A percentile compares a stretch with the other conserved stretches of the same genome.
Evolutionary conservation across 2,797 vertebrate genomes (phyloP).

Genomic region (Cynodonichthys magdalenae): DNA sequence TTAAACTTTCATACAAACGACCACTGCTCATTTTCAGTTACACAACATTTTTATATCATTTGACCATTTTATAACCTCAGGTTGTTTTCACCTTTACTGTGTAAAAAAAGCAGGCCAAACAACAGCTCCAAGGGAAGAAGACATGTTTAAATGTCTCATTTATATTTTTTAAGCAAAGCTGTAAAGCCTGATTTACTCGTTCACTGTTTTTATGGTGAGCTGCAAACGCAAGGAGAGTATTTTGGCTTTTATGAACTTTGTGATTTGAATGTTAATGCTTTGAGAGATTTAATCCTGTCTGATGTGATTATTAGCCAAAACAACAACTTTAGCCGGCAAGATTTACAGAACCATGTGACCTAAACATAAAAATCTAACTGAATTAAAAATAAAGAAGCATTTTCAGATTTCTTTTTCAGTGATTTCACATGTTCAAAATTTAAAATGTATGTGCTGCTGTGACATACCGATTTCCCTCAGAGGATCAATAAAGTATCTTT

Average conservation of each 20-base stretch:
- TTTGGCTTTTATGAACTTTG: background rate
- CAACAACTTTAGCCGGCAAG: background rate
- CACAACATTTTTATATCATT: background rate
- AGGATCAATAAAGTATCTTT: no score
- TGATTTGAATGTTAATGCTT: background rate
- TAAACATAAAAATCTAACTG: no score
- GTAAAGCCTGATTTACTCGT: no score
- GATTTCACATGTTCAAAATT: no score
- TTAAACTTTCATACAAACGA: background rate
- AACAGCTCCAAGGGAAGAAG: background rate
- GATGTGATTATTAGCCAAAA: background rate
- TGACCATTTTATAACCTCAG: background rate
- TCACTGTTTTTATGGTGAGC: background rate
- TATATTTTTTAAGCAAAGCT: no score
- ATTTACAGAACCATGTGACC: background rate
- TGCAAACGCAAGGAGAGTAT: background rate
- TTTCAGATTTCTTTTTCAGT: no score
- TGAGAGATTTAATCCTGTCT: background rate
- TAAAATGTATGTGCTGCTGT: no score
- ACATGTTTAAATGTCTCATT: no score
- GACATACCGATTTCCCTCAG: no score
- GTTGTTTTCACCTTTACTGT: background rate
- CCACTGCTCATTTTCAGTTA: conserved; percentile 8
- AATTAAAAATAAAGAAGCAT: no score
- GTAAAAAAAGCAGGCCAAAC: background rate